Conservation (phyloP, 1,140 invertebrate species). For the Trichonephila inaurata region DNA sequence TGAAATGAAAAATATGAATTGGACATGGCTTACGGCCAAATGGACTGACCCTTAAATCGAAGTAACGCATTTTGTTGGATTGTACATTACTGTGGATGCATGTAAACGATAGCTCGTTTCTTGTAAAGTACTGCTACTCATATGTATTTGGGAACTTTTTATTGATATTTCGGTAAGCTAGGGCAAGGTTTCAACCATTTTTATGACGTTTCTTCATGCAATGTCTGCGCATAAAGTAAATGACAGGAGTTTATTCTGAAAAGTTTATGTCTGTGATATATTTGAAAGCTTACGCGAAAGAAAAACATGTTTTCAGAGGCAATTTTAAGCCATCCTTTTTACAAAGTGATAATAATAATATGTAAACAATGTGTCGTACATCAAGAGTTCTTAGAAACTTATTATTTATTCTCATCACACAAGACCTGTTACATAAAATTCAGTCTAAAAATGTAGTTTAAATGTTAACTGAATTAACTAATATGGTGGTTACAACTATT, state of each 20-base stretch:
- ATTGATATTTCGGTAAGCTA: not conserved
- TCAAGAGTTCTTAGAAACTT: too few relatives aligned
- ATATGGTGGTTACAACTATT: too few relatives aligned
- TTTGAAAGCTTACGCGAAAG: not conserved
- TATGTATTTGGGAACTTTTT: not conserved
- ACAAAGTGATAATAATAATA: not conserved
- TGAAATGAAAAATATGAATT: not conserved
- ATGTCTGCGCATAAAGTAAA: not conserved
- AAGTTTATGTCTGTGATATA: not conserved
- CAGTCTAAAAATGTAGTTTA: too few relatives aligned
- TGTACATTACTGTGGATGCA: not conserved
- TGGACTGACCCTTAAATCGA: conserved; percentile 5
- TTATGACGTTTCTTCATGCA: not conserved
- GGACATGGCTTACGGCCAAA: not conserved
- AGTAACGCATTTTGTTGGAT: not conserved
- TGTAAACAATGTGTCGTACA: too few relatives aligned
- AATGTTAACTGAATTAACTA: too few relatives aligned
- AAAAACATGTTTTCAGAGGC: not conserved
- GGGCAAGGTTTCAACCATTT: not conserved
- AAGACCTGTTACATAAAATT: too few relatives aligned
- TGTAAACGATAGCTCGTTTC: not conserved
- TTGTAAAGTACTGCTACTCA: not conserved
- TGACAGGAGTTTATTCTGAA: not conserved
- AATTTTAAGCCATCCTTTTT: not conserved
- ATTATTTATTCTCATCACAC: too few relatives aligned